Evolutionary conservation across 1,140 invertebrate genomes (phyloP).

Genomic region (Cecropterus lyciades): DNA sequence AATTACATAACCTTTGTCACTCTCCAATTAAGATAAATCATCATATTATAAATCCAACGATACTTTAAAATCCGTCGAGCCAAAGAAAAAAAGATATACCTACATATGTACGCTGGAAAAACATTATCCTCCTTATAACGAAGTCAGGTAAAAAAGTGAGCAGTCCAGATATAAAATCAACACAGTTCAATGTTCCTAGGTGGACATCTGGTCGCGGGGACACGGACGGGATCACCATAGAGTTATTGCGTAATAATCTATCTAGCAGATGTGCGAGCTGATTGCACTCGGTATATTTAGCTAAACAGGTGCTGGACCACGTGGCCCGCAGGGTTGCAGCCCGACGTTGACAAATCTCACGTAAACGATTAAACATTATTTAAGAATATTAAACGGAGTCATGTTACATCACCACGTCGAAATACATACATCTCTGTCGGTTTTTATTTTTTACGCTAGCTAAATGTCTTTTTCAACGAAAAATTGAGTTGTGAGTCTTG

Average conservation of each 20-base stretch:
- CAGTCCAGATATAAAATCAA: slow-evolving; percentile 61
- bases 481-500: too few species aligned
- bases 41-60: too few species aligned
- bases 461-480: background rate
- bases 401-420: background rate
- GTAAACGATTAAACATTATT: slow-evolving; percentile 23
- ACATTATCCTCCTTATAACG: too few species aligned
- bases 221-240: slow-evolving; percentile 57
- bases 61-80: too few species aligned
- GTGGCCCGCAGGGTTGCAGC: slow-evolving; percentile 62
- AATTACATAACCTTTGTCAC: too few species aligned
- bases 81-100: too few species aligned
- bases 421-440: background rate
- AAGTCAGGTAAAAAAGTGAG: slow-evolving; percentile 43
- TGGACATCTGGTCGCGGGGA: slow-evolving; percentile 67
- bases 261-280: slow-evolving; percentile 72
- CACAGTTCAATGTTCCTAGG: slow-evolving; percentile 64
- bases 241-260: slow-evolving; percentile 80
- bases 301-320: slow-evolving; percentile 74
- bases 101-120: too few species aligned
- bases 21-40: too few species aligned
- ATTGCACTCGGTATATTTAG: slow-evolving; percentile 72
- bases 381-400: slow-evolving; percentile 16
- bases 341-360: slow-evolving; percentile 33
- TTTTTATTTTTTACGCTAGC: background rate